phyloP scores from a whole-genome alignment of 2,888 invertebrate genomes.

The Pollenia labialis region DNA sequence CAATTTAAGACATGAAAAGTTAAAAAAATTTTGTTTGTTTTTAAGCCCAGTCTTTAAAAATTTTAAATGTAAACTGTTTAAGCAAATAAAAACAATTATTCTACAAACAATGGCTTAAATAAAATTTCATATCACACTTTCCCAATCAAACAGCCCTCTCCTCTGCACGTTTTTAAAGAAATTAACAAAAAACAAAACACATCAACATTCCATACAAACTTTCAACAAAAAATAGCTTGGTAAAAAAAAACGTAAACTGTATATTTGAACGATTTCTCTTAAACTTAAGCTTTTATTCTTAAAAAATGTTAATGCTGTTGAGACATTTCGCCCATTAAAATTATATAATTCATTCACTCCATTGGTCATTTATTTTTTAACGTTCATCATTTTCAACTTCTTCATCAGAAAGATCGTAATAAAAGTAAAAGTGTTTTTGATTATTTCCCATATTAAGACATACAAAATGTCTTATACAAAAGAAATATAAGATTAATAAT shows the following conservation, averaged over 20 bases:
- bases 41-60: conserved; percentile 4
- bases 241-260: background rate
- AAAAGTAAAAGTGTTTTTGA: conserved; percentile 60
- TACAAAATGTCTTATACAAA: conserved; percentile 19
- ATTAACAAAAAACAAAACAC: background rate
- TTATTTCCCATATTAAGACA: conserved; percentile 7
- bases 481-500: conserved; percentile 23
- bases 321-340: conserved; percentile 51
- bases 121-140: background rate
- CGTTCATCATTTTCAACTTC: conserved; percentile 24
- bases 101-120: background rate
- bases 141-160: background rate
- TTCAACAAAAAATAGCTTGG: background rate
- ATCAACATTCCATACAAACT: conserved; percentile 29
- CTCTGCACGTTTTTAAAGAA: background rate
- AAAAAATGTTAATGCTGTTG: conserved; percentile 11
- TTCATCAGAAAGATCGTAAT: conserved; percentile 18
- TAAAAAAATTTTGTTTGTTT: background rate
- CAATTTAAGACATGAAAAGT: conserved; percentile 30
- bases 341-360: conserved; percentile 43
- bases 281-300: conserved; percentile 15
- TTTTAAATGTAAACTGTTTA: background rate
- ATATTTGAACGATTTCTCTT: conserved; percentile 48
- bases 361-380: conserved; percentile 22
- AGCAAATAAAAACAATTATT: background rate